Conservation (phyloP, 2,113 vertebrate species). For the Okapia johnstoni region DNA sequence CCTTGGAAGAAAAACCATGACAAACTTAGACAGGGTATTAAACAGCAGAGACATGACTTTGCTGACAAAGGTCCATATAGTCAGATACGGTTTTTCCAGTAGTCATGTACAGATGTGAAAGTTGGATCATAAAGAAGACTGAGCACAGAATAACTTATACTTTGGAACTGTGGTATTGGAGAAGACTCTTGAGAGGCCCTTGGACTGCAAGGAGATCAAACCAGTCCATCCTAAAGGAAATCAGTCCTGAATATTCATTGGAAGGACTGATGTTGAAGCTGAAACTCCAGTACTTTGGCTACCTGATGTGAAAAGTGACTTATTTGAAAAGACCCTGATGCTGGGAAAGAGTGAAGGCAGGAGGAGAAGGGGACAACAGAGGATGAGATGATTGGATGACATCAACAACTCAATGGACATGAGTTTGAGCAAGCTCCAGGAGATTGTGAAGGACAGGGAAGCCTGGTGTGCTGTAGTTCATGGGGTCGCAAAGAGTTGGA, state of each 20-base stretch:
- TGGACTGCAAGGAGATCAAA: neutral
- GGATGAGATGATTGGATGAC: neutral
- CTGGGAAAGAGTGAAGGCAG: neutral
- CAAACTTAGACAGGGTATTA: neutral
- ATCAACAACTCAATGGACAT: neutral
- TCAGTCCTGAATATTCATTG: neutral
- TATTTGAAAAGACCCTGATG: neutral
- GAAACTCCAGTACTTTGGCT: neutral
- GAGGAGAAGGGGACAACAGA: neutral
- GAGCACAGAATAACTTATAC: neutral
- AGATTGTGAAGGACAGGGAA: neutral
- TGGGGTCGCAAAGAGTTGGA: neutral
- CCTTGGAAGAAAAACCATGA: neutral
- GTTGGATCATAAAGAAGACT: neutral
- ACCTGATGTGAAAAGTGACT: neutral
- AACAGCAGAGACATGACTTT: neutral
- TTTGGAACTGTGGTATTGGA: neutral
- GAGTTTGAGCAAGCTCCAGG: neutral
- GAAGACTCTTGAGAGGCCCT: neutral
- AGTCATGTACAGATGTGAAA: neutral
- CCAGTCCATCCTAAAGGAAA: neutral
- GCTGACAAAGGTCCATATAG: neutral
- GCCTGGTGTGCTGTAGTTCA: neutral
- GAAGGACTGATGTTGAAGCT: neutral
- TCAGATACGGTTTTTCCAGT: neutral